Base-by-base conservation (phyloP, 2,888 invertebrate genomes). In the Erpobdella octoculata region DNA sequence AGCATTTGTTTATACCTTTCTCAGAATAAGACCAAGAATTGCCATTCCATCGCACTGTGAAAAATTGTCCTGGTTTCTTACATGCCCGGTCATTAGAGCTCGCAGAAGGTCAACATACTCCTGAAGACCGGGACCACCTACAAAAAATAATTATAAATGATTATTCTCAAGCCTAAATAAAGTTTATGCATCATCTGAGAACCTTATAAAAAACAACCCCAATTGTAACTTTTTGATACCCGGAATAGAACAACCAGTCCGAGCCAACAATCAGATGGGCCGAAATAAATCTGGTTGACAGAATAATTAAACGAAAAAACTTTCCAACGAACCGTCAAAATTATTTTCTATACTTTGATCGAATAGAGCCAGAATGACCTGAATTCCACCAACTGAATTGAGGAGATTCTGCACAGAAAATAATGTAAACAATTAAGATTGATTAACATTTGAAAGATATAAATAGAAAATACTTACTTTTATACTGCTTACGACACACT, bases 31-130 rank as follows among this genome's bases (percentile, higher is more conserved):
- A 4, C 88, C 87, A 62, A 88, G 83, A 18, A 86, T 86, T 18
- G 86, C 84, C 28, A 87, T 80, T 12, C 86, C 86, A 71, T 86
- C 85, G 68, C 85, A 86, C 72, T 84, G 83, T 2, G 87, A 78
- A 58, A 88, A 80, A 75, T 86, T 85, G 74, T 87, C 87, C 77
- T 87, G 87, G 79, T 87, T 87, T 70, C 86, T 82, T n/a, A 83
- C 82, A 75, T 69, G 69, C 6, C 33, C 69, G 12, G 46, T 33
- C 35, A 69, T 8, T 33, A 69, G 48, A 28, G 37, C 35, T 21
- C 48, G 3, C 33, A 69, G 46, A 4, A 69, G 21, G 46, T 69
- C 69, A 18, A 69, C 28, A 28, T 25, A 58, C 28, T 53, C 53
- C 53, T 53, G 21, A 8, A 53, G 53, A 25, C 53, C 53, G 21